Evolutionary conservation across 2,797 vertebrate species (phyloP).

Genomic region (Mus caroli): DNA sequence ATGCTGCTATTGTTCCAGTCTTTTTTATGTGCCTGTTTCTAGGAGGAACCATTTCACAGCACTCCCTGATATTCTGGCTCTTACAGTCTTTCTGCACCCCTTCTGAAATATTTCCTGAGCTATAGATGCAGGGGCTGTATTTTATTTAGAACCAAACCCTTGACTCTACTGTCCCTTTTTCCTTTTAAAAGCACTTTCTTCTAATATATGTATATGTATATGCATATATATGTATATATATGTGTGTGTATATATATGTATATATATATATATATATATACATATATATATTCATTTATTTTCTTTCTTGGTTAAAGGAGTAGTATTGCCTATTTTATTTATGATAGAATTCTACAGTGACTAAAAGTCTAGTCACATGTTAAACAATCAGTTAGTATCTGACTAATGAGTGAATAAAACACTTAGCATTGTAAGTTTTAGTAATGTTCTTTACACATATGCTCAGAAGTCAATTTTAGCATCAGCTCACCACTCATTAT

Average conservation of each 20-base stretch:
- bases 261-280: background rate
- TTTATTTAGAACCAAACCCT: background rate
- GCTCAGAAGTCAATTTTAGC: conserved; percentile 7
- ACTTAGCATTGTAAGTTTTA: background rate
- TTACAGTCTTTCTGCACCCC: background rate
- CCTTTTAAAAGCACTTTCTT: background rate
- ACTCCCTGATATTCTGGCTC: background rate
- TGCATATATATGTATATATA: background rate
- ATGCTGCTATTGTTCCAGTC: background rate
- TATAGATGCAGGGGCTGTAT: background rate
- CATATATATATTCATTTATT: background rate
- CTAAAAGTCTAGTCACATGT: background rate
- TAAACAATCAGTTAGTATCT: background rate
- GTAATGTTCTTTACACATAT: background rate
- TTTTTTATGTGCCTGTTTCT: background rate
- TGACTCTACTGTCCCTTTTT: background rate
- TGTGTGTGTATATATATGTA: background rate
- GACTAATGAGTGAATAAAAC: background rate
- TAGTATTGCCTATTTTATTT: background rate
- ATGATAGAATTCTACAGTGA: background rate
- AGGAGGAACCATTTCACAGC: background rate
- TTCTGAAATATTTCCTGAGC: background rate
- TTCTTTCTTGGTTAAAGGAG: background rate
- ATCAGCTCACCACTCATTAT: background rate
- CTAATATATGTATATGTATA: background rate